Base-by-base conservation (phyloP, 1,140 invertebrate genomes). In the Papilio xuthus region DNA sequence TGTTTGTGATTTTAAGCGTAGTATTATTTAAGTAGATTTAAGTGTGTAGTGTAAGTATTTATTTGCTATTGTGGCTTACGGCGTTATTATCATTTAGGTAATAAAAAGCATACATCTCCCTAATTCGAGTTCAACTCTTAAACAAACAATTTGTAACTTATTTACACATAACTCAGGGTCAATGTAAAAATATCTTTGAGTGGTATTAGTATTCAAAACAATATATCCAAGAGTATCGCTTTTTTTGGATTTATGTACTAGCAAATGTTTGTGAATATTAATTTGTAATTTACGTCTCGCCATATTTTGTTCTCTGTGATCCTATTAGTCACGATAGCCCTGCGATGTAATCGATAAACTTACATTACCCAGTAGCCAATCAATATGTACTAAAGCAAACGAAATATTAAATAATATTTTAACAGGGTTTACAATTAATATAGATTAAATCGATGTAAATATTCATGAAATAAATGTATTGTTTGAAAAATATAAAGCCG, bases 381-480 rank as follows among this genome's bases (percentile, higher is more conserved):
- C 70, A 42, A 47, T 77, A 79, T 53, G 72, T 75, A 78, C 79
- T 77, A 77, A 77, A 78, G 28, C 47, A 77, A 70, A 42, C 26
- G 28, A 60, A 56, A 32, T 42, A 75, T 12, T 10, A 60, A 56
- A 75, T 42, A 73, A 76, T 76, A 81, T 77, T 79, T 78, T 82
- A 84, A 88, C 88, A 89, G 86, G 88, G 88, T 88, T 86, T 86
- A 80, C 80, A 83, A 81, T 63, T 76, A 76, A 63, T 63, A 60
- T 60, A 83, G 72, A 80, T 69, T 74, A 84, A 84, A 76, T 81
- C 78, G 83, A 75, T 89, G 85, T 86, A 89, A 85, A 86, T 86
- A 85, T 77, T 80, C 78, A 79, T 37, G 79, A 63, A 89, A 90
- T 89, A 88, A 89, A 91, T 84, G 83, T 85, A 81, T 87, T 85